phyloP scores from a whole-genome alignment of 2,888 invertebrate species.

The Deilephila porcellus region DNA sequence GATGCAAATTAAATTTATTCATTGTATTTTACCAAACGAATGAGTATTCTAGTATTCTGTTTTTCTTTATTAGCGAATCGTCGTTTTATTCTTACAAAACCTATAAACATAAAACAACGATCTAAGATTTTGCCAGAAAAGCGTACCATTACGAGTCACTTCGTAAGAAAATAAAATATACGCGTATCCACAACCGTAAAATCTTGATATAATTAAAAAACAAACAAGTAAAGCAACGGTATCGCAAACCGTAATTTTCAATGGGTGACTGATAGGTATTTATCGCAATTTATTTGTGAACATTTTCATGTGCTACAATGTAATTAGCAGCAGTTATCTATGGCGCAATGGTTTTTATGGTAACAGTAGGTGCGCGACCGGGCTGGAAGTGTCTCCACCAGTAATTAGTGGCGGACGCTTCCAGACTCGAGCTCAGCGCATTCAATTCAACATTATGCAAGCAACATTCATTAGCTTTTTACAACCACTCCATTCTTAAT shows the following conservation, averaged over 20 bases:
- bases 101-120: too few relatives aligned
- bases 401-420: slow-evolving; percentile 51
- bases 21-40: too few relatives aligned
- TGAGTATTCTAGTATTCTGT: too few relatives aligned
- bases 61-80: too few relatives aligned
- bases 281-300: not conserved
- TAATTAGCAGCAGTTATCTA: slow-evolving; percentile 10
- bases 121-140: too few relatives aligned
- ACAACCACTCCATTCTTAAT: slow-evolving; percentile 44
- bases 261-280: slow-evolving; percentile 1
- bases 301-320: slow-evolving; percentile 14
- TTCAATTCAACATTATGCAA: slow-evolving; percentile 56
- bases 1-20: too few relatives aligned
- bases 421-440: slow-evolving; percentile 40
- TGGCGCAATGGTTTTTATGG: not conserved
- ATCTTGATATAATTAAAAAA: too few relatives aligned
- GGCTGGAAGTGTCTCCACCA: slow-evolving; percentile 24
- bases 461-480: slow-evolving; percentile 57
- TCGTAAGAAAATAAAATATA: too few relatives aligned
- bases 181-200: too few relatives aligned
- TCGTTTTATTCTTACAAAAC: too few relatives aligned
- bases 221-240: slow-evolving; percentile 14
- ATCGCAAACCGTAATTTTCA: not conserved
- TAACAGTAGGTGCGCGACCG: not conserved
- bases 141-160: too few relatives aligned